Evolutionary conservation across 2,888 invertebrate species (phyloP).

Genomic region (Clitarchus hookeri): DNA sequence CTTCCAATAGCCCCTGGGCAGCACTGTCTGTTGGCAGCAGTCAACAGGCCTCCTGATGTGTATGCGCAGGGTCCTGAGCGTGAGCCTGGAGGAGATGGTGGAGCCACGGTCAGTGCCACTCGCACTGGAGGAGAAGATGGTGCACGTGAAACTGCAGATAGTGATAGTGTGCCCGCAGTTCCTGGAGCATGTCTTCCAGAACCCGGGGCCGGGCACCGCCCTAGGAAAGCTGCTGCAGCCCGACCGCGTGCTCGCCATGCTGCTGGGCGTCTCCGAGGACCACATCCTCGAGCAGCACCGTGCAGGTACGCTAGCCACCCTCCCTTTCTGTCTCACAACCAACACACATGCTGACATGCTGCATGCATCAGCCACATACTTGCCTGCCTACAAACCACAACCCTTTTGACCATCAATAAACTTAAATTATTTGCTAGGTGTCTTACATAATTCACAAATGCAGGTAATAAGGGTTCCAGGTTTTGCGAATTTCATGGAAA

Average conservation of each 20-base stretch:
- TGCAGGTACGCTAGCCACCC: constrained; percentile 59
- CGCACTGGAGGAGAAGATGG: constrained; percentile 40
- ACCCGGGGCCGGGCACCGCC: constrained; percentile 52
- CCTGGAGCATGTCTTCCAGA: constrained; percentile 60
- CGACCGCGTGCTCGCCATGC: constrained; percentile 77
- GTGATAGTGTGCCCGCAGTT: constrained; percentile 79
- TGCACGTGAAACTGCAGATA: constrained; percentile 63
- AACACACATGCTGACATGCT: too few relatives aligned
- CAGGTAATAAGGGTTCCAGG: too few relatives aligned
- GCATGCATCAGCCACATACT: too few relatives aligned
- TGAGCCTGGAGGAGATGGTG: constrained; percentile 71
- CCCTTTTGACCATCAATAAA: too few relatives aligned
- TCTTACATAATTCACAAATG: too few relatives aligned
- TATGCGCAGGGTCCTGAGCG: constrained; percentile 69
- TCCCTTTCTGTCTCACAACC: too few relatives aligned
- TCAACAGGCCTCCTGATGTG: background rate
- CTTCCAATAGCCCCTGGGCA: too few relatives aligned
- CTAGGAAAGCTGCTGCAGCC: constrained; percentile 66
- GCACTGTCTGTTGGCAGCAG: too few relatives aligned
- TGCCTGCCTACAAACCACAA: too few relatives aligned
- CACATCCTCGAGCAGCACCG: constrained; percentile 71
- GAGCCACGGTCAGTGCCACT: constrained; percentile 34
- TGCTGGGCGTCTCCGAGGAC: constrained; percentile 77
- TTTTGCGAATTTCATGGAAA: too few relatives aligned
- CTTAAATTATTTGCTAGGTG: too few relatives aligned